Conservation (phyloP, 2,113 vertebrate genomes). For the Sakesphorus luctuosus region DNA sequence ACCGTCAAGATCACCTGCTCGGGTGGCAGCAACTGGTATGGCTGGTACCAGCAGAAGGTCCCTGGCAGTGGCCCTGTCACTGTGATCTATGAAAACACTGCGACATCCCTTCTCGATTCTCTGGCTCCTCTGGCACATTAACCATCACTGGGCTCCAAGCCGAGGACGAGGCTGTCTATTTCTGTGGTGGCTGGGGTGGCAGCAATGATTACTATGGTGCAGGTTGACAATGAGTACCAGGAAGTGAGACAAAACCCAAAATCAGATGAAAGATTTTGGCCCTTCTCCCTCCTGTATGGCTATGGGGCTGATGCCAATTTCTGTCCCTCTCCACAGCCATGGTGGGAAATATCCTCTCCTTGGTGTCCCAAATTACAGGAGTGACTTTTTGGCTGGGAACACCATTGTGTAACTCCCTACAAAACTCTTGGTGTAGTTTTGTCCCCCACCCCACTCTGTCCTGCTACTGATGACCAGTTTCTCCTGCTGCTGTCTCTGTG, state of each 20-base stretch:
- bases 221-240: too few species aligned
- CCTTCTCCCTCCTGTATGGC: background rate
- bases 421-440: background rate
- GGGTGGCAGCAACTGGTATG: rapidly evolving
- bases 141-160: background rate
- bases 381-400: background rate
- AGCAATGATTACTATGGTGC: background rate
- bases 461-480: background rate
- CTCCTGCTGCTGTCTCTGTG: background rate
- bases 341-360: background rate
- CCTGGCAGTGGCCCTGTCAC: background rate
- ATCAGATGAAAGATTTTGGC: too few species aligned
- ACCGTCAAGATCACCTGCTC: background rate
- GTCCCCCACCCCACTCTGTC: background rate
- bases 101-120: background rate
- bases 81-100: rapidly evolving
- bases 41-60: background rate
- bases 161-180: background rate
- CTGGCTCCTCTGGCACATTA: rapidly evolving
- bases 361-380: background rate
- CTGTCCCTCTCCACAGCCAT: background rate
- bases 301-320: background rate
- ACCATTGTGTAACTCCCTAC: background rate
- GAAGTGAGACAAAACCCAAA: too few species aligned
- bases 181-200: rapidly evolving